Evolutionary conservation across 2,797 vertebrate species (phyloP).

Genomic region (Paedocypris micromegethes): DNA sequence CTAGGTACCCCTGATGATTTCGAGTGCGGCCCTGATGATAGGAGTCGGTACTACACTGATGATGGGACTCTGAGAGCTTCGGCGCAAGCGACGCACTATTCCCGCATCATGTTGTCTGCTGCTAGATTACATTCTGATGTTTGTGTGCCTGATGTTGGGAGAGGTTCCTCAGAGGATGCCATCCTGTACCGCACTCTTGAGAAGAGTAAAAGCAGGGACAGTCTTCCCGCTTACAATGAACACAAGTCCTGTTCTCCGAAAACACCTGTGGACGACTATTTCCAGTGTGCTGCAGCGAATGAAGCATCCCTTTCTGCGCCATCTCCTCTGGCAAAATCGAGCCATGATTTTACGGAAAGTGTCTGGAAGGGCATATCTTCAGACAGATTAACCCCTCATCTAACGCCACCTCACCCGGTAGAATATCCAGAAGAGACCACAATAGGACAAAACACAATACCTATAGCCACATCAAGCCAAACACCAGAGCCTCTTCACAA

Average conservation of each 20-base stretch:
- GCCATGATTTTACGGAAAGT: slow-evolving; percentile 76
- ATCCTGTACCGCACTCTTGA: slow-evolving; percentile 75
- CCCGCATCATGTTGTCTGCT: slow-evolving; percentile 76
- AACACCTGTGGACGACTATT: slow-evolving; percentile 83
- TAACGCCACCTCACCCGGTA: slow-evolving; percentile 71
- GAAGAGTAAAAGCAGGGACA: slow-evolving; percentile 80
- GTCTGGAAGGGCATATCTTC: slow-evolving; percentile 72
- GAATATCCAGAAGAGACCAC: slow-evolving; percentile 84
- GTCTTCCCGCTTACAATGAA: slow-evolving; percentile 71
- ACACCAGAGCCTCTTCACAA: slow-evolving; percentile 78
- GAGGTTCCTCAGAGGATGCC: slow-evolving; percentile 67
- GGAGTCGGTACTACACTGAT: slow-evolving; percentile 85
- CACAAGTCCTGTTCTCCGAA: slow-evolving; percentile 80
- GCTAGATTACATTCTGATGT: slow-evolving; percentile 76
- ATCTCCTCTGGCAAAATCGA: slow-evolving; percentile 80
- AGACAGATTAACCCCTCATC: slow-evolving; percentile 71
- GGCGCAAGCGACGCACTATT: slow-evolving; percentile 77
- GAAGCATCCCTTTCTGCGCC: slow-evolving; percentile 82
- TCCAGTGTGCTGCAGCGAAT: slow-evolving; percentile 84
- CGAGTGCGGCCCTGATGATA: slow-evolving; percentile 80
- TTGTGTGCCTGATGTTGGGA: slow-evolving; percentile 73
- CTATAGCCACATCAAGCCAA: slow-evolving; percentile 67
- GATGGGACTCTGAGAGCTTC: slow-evolving; percentile 86
- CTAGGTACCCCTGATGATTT: slow-evolving; percentile 84
- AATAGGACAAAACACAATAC: slow-evolving; percentile 72